These are phyloP conservation scores for Limnephilus lunatus DNA, from an alignment of 2,888 invertebrate species.

Conservation along the genomic window DNA sequence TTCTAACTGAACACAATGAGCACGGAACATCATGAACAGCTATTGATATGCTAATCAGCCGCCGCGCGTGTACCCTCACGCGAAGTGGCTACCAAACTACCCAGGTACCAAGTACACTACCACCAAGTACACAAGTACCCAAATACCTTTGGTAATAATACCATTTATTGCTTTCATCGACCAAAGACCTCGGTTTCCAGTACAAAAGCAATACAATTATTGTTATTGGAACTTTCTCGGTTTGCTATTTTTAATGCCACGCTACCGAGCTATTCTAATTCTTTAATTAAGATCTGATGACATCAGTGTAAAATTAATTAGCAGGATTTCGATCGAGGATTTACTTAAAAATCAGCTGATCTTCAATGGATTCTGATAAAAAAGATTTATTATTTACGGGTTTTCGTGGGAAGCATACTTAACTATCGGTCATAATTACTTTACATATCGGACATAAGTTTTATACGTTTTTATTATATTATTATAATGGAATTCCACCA, in stretches of 20 bases:
- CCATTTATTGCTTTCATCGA: constrained; percentile 19
- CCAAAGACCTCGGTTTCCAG: background rate
- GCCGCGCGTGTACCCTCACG: background rate
- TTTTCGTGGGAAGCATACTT: no score
- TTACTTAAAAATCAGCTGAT: no score
- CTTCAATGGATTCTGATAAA: no score
- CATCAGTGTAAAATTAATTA: no score
- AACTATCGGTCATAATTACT: no score
- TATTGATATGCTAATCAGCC: constrained; percentile 50
- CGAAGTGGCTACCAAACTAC: background rate
- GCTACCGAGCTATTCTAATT: background rate
- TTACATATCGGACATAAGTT: no score
- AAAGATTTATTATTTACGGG: no score
- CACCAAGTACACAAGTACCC: background rate
- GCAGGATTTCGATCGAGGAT: no score
- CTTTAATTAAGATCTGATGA: background rate
- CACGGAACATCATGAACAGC: constrained; percentile 47
- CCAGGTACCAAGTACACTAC: background rate
- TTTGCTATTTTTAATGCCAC: background rate
- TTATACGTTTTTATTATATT: no score
- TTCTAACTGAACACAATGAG: constrained; percentile 41
- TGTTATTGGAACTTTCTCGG: background rate
- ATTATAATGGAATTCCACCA: no score
- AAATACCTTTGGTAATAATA: background rate
- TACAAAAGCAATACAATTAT: background rate